Base-by-base conservation (phyloP, 2,888 invertebrate species). In the Ophion ellenae region DNA sequence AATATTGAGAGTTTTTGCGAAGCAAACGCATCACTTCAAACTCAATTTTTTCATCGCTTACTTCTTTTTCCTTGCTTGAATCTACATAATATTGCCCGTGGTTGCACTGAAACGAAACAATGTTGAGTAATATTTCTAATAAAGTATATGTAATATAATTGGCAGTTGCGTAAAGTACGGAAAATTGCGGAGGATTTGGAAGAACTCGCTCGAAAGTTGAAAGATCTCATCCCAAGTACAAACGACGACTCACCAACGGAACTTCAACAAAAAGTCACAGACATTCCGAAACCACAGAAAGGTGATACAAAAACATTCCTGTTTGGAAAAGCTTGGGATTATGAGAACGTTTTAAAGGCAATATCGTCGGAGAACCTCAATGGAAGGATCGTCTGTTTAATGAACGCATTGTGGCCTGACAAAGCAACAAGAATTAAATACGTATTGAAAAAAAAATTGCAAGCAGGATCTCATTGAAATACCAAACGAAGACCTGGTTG, bases 331-430 rank as follows among this genome's bases (percentile, higher is more conserved):
- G 47, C 47, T 45, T 69, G 69, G 47, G 47, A 69, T 40, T 69
- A 69, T 24, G 47, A 69, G 45, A 45, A 69, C 69, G 47, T 69
- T n/a, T 28, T 69, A n/a, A 69, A 69, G 69, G 45, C 69, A 47
- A 47, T 69, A 69, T 69, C 69, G 11, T 67, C 67, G 67, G 67
- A 40, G 47, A 69, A 69, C 47, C 45, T 69, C 47, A 69, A 69
- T 20, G 47, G 47, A 45, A 20, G 69, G 47, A 47, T 69, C 47
- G 47, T 69, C 47, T 69, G 45, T 47, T 45, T 47, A 47, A 69
- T 69, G 69, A 45, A 69, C 69, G 69, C 69, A 47, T 69, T 69
- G 69, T 69, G 69, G 69, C 47, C 69, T 69, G 69, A 69, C 20
- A 45, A 47, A 69, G 69, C 11, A 69, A 69, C 47, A 24, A 45